Base-by-base conservation (phyloP, 2,888 invertebrate species). In the Dolichomitus sp. region DNA sequence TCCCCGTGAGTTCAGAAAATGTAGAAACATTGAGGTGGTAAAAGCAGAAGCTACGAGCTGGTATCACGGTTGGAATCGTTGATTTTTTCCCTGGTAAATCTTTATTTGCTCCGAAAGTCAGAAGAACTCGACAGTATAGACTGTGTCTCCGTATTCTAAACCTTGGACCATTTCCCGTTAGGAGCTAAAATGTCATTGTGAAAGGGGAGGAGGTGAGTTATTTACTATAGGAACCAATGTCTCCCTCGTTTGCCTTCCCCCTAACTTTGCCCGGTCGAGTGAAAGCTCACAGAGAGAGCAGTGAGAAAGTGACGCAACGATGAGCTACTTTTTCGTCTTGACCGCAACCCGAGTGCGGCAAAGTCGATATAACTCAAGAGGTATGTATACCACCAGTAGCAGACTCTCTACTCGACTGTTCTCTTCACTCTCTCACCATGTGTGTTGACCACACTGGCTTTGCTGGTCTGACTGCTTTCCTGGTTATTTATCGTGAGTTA, bases 401-500 rank as follows among this genome's bases (percentile, higher is more conserved):
- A 68, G 76, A 72, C 76, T 17, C 23, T 30, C 11, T 17, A 57
- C 50, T 68, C 19, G 52, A 40, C 37, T 17, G 37, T 66, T 72
- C 69, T 59, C 75, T 17, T 42, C 65, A 19, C n/a, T 68, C 37
- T 52, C 11, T 73, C 48, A 14, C 45, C 59, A 61, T 69, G 19
- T 33, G 61, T 59, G 77, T 75, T 78, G 37, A 30, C 70, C 30
- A 37, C 30, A 37, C 50, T 42, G 42, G 75, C 65, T 66, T 52
- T 42, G n/a, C 57, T 40, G 12, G 11, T 4, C 57, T 37, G 11
- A 23, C 23, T 17, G 59, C 17, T 33, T 14, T 12, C 63, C 40
- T 45, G 54, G 57, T 70, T 78, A 63, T 77, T 81, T 73, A 81
- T 81, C 73, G 73, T 77, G 73, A 77, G 73, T 77, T 74, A 81